Evolutionary conservation across 2,113 vertebrate genomes (phyloP).

Genomic region (Verasper variegatus): DNA sequence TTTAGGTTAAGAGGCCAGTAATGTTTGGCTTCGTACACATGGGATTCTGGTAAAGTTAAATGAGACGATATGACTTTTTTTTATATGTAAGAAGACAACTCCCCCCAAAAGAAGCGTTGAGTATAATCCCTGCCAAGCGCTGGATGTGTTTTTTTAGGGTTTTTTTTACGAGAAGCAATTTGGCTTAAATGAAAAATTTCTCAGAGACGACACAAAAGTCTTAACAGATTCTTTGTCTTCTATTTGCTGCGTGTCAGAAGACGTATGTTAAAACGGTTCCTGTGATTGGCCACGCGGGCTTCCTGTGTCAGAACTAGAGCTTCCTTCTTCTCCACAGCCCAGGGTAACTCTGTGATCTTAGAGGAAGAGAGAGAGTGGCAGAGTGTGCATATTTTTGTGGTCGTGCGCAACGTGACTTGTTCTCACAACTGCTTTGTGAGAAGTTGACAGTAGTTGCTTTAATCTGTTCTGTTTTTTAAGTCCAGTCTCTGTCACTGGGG

Average conservation of each 20-base stretch:
- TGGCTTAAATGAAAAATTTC: slow-evolving; percentile 3
- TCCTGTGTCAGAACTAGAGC: slow-evolving; percentile 27
- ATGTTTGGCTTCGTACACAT: slow-evolving; percentile 44
- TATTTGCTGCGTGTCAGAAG: slow-evolving; percentile 15
- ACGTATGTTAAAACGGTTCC: slow-evolving; percentile 13
- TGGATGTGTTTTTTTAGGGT: not conserved
- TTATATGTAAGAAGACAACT: slow-evolving; percentile 11
- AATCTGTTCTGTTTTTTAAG: slow-evolving; percentile 22
- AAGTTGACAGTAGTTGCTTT: slow-evolving; percentile 30
- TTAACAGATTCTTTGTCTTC: slow-evolving; percentile 9
- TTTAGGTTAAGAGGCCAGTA: slow-evolving; percentile 43
- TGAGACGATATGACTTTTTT: slow-evolving; percentile 14
- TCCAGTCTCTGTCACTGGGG: slow-evolving; percentile 56
- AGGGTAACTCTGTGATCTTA: slow-evolving; percentile 32
- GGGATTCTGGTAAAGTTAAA: slow-evolving; percentile 37
- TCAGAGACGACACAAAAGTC: slow-evolving; percentile 14
- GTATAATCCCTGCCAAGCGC: slow-evolving; percentile 13
- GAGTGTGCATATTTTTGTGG: slow-evolving; percentile 11
- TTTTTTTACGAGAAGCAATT: slow-evolving; percentile 9
- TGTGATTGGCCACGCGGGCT: slow-evolving; percentile 18
- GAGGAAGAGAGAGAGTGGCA: slow-evolving; percentile 25
- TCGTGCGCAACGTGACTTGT: slow-evolving; percentile 6
- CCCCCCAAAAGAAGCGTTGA: slow-evolving; percentile 28
- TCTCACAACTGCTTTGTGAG: slow-evolving; percentile 18
- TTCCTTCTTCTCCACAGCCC: slow-evolving; percentile 34